Evolutionary conservation across 2,888 invertebrate species (phyloP).

Genomic region (Ichneumon xanthorius): DNA sequence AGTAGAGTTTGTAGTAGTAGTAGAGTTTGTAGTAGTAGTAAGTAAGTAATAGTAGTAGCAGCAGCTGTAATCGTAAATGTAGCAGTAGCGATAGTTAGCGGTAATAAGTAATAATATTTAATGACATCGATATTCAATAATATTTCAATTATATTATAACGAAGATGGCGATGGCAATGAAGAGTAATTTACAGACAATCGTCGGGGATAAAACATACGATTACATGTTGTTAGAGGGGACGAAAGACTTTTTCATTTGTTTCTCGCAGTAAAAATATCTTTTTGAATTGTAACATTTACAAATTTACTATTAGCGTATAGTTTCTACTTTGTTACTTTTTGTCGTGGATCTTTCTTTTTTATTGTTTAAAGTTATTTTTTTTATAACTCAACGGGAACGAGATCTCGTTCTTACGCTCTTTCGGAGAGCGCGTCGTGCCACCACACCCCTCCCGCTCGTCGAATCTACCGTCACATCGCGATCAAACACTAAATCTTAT

Average conservation of each 20-base stretch:
- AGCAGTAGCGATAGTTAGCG: conserved; percentile 62
- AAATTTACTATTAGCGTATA: conserved; percentile 63
- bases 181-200: conserved; percentile 56
- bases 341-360: conserved; percentile 13
- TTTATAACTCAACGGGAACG: background rate
- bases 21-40: conserved; percentile 52
- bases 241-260: conserved; percentile 1
- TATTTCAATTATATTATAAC: conserved; percentile 59
- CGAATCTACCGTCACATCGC: conserved; percentile 33
- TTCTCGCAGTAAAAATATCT: conserved; percentile 70
- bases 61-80: conserved; percentile 59
- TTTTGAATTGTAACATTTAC: conserved; percentile 68
- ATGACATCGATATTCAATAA: conserved; percentile 65
- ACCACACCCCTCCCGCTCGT: background rate
- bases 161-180: conserved; percentile 65
- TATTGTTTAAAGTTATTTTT: conserved; percentile 1
- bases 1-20: conserved; percentile 62
- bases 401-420: background rate
- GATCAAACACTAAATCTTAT: conserved; percentile 31
- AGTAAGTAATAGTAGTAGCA: conserved; percentile 60
- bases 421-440: background rate
- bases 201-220: conserved; percentile 43
- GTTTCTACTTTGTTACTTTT: conserved; percentile 50
- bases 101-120: conserved; percentile 61
- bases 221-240: conserved; percentile 47